Percentiles rank a stretch among this genome's conserved stretches.
Conservation (phyloP, 2,888 invertebrate species). For the Melanotus villosus region DNA sequence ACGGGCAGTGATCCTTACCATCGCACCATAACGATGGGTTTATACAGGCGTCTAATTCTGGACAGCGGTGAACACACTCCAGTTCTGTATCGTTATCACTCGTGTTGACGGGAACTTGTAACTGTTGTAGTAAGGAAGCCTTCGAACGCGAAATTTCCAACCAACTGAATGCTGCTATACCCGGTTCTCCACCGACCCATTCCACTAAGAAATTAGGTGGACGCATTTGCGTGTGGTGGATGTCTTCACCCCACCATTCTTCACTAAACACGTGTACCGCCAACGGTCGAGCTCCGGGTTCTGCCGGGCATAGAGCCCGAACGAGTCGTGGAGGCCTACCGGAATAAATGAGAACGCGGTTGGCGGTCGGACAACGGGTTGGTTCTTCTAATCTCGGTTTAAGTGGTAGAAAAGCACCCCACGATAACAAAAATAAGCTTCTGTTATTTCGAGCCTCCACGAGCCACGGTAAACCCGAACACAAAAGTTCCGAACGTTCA, state of each 20-base stretch:
- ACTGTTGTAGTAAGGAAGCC: conserved; percentile 74
- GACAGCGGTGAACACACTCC: conserved; percentile 77
- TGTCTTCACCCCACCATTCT: conserved; percentile 77
- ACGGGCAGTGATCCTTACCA: conserved; percentile 77
- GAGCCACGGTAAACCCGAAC: conserved; percentile 84
- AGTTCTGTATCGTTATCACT: conserved; percentile 71
- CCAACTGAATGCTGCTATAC: conserved; percentile 84
- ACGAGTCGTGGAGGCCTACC: conserved; percentile 77
- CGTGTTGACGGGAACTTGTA: conserved; percentile 70
- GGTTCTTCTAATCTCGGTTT: conserved; percentile 75
- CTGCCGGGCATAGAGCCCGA: conserved; percentile 82
- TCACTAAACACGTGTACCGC: conserved; percentile 85
- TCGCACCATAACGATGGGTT: conserved; percentile 83
- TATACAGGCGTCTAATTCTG: conserved; percentile 84
- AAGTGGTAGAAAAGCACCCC: conserved; percentile 83
- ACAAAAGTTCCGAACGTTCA: conserved; percentile 75
- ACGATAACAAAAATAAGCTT: conserved; percentile 85
- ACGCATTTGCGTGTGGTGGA: conserved; percentile 62
- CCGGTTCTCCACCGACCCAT: conserved; percentile 81
- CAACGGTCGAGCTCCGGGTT: conserved; percentile 76
- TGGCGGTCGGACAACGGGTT: conserved; percentile 81
- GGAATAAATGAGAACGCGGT: conserved; percentile 86
- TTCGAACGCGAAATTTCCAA: conserved; percentile 79
- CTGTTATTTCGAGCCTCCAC: conserved; percentile 85
- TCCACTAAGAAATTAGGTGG: conserved; percentile 77